Conservation (phyloP, 2,888 invertebrate species). For the Eupsilia transversa region DNA sequence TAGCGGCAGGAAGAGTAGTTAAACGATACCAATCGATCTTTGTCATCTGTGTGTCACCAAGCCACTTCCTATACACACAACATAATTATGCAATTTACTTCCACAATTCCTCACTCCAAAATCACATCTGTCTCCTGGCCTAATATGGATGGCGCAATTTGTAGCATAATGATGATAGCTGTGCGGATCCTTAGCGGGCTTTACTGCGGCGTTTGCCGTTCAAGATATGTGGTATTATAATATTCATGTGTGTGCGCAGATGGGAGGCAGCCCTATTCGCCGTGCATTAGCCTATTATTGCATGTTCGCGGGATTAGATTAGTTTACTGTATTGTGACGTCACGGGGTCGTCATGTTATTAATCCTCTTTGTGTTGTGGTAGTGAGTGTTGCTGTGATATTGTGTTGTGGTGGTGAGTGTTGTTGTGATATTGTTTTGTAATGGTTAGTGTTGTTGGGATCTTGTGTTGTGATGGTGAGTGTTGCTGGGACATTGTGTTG, state of each 20-base stretch:
- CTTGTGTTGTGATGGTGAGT: conserved; percentile 29
- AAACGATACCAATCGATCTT: background rate
- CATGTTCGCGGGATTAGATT: conserved; percentile 51
- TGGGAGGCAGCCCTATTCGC: conserved; percentile 39
- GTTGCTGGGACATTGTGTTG: conserved; percentile 30
- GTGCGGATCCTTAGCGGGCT: conserved; percentile 67
- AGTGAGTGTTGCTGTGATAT: background rate
- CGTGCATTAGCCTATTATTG: conserved; percentile 60
- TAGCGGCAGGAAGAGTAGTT: background rate
- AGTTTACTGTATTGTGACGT: conserved; percentile 50
- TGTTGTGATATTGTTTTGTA: background rate
- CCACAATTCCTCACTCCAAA: conserved; percentile 25
- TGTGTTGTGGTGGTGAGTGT: conserved; percentile 1
- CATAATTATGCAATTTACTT: conserved; percentile 34
- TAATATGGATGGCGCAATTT: conserved; percentile 72
- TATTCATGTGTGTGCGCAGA: conserved; percentile 67
- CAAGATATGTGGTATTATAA: conserved; percentile 70
- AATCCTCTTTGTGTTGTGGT: conserved; percentile 44
- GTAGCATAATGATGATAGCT: conserved; percentile 75
- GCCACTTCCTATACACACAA: conserved; percentile 7
- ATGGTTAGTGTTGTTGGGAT: too few relatives aligned
- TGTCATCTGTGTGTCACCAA: background rate
- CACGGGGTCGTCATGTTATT: conserved; percentile 34
- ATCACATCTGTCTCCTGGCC: conserved; percentile 54
- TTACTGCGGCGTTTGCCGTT: conserved; percentile 64